phyloP scores from a whole-genome alignment of 92 coral and sea anemone genomes.

The Palythoa heliodiscus region DNA sequence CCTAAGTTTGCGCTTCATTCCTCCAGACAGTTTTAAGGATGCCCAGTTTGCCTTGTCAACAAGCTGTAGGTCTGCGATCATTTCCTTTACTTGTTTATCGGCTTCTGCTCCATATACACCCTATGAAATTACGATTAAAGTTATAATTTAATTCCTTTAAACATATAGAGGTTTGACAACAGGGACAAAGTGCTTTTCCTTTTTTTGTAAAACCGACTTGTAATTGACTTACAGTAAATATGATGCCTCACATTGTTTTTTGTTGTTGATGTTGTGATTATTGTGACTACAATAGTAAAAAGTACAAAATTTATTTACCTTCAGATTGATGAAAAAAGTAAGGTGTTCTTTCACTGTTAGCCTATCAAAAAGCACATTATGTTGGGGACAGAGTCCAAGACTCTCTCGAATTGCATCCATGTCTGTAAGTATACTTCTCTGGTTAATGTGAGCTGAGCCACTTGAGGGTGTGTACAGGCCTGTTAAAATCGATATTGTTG shows the following conservation, averaged over 20 bases:
- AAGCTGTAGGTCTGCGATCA: conserved; percentile 90
- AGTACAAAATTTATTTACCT: conserved; percentile 51
- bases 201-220: too few species aligned
- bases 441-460: conserved; percentile 87
- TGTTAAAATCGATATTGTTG: conserved; percentile 92
- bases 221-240: too few species aligned
- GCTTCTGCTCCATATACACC: conserved; percentile 92
- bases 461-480: conserved; percentile 91
- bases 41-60: conserved; percentile 81
- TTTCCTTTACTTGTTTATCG: conserved; percentile 67
- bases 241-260: too few species aligned
- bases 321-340: conserved; percentile 87
- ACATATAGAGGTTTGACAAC: too few species aligned
- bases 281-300: too few species aligned
- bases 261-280: too few species aligned
- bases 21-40: conserved; percentile 82
- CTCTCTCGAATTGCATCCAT: conserved; percentile 93
- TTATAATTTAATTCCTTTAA: too few species aligned
- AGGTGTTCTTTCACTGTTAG: conserved; percentile 94
- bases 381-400: conserved; percentile 97
- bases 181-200: too few species aligned
- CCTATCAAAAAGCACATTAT: conserved; percentile 94
- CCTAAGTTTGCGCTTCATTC: conserved; percentile 97
- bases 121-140: conserved; percentile 32
- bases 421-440: conserved; percentile 84